Evolutionary conservation across 2,888 invertebrate species (phyloP).

Genomic region (Cryptocheilus praepositus): DNA sequence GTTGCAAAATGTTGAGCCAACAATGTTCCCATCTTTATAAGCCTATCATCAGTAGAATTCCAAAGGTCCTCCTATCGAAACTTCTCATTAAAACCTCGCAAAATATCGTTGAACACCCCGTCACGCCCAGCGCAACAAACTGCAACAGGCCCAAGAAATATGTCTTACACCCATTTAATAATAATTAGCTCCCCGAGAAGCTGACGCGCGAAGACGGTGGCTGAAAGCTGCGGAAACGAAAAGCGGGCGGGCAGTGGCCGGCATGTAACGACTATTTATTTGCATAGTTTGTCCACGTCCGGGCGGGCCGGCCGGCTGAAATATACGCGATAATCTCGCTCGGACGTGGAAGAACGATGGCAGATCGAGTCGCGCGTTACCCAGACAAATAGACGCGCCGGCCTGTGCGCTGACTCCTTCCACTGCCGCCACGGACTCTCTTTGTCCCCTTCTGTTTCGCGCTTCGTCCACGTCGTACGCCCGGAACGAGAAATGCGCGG

Average conservation of each 20-base stretch:
- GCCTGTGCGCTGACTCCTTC: not conserved
- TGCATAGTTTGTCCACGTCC: slow-evolving; percentile 30
- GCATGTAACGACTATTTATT: slow-evolving; percentile 27
- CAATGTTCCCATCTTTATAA: too few species aligned
- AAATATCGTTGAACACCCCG: too few species aligned
- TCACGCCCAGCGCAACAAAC: too few species aligned
- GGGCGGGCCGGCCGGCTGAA: slow-evolving; percentile 9
- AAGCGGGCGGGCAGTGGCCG: not conserved
- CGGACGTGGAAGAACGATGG: slow-evolving; percentile 28
- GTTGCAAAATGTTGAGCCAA: too few species aligned
- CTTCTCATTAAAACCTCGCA: too few species aligned
- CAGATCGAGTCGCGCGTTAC: slow-evolving; percentile 33
- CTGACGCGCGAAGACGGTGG: too few species aligned
- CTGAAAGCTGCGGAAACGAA: not conserved
- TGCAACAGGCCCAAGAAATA: too few species aligned
- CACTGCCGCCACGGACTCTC: not conserved
- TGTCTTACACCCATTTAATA: not conserved
- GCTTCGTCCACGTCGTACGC: too few species aligned
- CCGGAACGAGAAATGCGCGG: too few species aligned
- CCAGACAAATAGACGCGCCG: slow-evolving; percentile 33
- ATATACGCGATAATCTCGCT: slow-evolving; percentile 34
- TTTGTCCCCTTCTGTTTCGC: slow-evolving; percentile 14
- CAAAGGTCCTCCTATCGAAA: too few species aligned
- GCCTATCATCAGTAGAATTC: too few species aligned
- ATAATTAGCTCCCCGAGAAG: too few species aligned